Percentiles rank a stretch among this genome's conserved stretches.
These are phyloP conservation scores for Globicephala melas DNA, from an alignment of 2,113 vertebrate species.

Conservation along the genomic window DNA sequence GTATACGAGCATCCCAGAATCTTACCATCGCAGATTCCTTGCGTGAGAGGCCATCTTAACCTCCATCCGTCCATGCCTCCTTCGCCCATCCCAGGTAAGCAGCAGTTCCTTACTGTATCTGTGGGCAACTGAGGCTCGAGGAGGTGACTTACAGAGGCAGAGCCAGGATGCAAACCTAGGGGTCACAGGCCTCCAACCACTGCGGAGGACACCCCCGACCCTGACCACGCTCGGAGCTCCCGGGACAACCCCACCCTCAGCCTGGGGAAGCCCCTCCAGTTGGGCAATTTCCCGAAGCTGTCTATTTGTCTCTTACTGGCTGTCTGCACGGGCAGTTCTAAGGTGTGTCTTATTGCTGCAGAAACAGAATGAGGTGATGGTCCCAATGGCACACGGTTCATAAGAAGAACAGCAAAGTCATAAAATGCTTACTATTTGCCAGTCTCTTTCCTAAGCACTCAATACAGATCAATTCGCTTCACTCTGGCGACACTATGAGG, in stretches of 20 bases:
- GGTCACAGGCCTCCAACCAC: background rate
- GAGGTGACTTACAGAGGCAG: background rate
- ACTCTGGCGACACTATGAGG: background rate
- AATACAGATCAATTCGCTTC: too few relatives aligned
- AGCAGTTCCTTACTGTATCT: background rate
- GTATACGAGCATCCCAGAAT: background rate
- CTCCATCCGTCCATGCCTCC: background rate
- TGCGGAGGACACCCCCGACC: background rate
- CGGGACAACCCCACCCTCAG: too few relatives aligned
- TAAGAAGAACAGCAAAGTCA: background rate
- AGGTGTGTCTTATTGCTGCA: background rate
- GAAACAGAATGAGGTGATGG: background rate
- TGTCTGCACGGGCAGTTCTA: background rate
- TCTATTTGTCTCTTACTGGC: rapidly evolving
- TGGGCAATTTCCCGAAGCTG: background rate
- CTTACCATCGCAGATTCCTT: background rate
- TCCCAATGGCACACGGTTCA: background rate
- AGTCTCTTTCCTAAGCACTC: background rate
- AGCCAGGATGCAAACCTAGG: background rate
- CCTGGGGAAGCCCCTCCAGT: background rate
- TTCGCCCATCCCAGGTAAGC: background rate
- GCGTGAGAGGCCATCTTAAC: background rate
- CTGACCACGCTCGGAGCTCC: rapidly evolving
- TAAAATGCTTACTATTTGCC: background rate
- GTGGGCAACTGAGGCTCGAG: background rate